These are phyloP conservation scores for Oreochromis grahami DNA, from an alignment of 2,797 vertebrate genomes.

Conservation along the genomic window DNA sequence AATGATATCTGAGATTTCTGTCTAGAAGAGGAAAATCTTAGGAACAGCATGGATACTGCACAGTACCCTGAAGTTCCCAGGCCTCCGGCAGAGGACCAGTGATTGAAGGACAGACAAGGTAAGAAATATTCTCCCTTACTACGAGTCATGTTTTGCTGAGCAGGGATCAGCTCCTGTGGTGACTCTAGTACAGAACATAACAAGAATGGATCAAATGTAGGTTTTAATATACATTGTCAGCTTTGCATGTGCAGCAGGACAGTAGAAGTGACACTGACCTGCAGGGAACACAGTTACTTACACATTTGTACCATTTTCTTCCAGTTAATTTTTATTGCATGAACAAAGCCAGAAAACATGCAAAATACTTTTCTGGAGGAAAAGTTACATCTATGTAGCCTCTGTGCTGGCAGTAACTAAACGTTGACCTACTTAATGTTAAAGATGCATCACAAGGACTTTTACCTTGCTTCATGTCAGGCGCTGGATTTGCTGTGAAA, in stretches of 20 bases:
- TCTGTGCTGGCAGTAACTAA: neutral
- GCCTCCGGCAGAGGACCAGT: accelerated
- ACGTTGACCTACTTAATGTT: neutral
- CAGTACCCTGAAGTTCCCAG: neutral
- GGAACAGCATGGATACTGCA: neutral
- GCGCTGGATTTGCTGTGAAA: neutral
- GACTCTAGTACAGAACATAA: neutral
- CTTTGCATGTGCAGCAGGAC: neutral
- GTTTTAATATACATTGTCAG: neutral
- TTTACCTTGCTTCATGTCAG: neutral
- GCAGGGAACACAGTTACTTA: neutral
- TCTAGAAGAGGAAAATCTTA: neutral
- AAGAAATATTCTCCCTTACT: neutral
- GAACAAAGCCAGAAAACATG: neutral
- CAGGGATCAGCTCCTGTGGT: neutral
- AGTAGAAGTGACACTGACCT: neutral
- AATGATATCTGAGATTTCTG: neutral
- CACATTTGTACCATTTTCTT: neutral
- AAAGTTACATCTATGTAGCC: neutral
- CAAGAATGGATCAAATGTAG: neutral
- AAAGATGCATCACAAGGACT: neutral
- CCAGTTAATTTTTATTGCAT: neutral
- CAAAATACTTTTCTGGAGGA: neutral
- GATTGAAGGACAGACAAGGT: accelerated
- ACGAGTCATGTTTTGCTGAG: neutral